Base-by-base conservation (phyloP, 2,888 invertebrate genomes). In the Polia nebulosa region DNA sequence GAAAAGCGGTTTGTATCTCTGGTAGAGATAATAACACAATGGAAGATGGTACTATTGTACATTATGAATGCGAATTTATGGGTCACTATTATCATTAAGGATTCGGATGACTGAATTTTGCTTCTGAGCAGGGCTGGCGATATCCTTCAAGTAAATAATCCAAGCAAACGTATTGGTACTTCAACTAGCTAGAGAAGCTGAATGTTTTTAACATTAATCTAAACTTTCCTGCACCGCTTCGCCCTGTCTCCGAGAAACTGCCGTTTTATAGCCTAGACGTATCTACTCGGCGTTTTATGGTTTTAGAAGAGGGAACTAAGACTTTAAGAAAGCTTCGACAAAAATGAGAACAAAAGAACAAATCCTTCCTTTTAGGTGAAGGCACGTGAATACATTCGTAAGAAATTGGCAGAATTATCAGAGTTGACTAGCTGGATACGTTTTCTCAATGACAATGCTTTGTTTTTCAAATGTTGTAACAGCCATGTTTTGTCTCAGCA, bases 261-360 rank as follows among this genome's bases (percentile, higher is more conserved):
- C 55, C 39, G 49, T 76, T 82, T 78, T 81, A 82, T 66, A 76
- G 68, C 81, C 74, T 68, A 72, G 70, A 78, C 72, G 39, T 66
- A 66, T 22, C 52, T 52, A 60, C 56, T 57, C 34, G 36, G 51
- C 39, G 51, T 72, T 76, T 82, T 72, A 76, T 72, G 58, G 67
- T 57, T 80, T 70, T 47, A 72, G 45, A 58, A 72, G 25, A 62
- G 62, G 15, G 13, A 36, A 22, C 4, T 36, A 5, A 15, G 34
- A 25, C 34, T 15, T 9, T 22, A 36, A 36, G 34, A 55, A 55
- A 55, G 22, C 34, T 22, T 22, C 8, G 15, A 32, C 34, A 32
- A 7, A 13, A 52, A 17, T 49, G 9, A 49, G n/a, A 49, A 49
- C 8, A 27, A 20, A 52, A 20, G 13, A 52, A 32, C 7, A 20